phyloP scores from a whole-genome alignment of 2,113 vertebrate genomes.

The Thermophis baileyi region DNA sequence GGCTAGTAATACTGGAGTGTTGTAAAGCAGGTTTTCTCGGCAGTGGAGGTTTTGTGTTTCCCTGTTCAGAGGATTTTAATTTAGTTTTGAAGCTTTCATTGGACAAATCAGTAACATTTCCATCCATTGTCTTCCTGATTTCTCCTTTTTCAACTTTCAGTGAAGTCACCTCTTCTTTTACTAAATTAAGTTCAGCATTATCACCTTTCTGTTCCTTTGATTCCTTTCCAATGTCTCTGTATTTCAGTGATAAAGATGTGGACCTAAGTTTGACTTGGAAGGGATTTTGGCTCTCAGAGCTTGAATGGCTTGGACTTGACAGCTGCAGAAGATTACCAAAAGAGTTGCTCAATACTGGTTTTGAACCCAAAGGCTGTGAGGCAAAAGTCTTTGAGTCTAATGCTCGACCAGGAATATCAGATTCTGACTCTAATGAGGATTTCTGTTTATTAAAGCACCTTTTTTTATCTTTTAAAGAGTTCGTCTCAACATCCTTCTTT shows the following conservation, averaged over 20 bases:
- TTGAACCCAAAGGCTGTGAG: constrained; percentile 4
- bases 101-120: constrained; percentile 37
- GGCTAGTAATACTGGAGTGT: constrained; percentile 41
- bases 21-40: constrained; percentile 69
- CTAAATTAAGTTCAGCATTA: constrained; percentile 67
- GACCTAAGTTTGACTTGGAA: constrained; percentile 88
- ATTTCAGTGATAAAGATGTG: constrained; percentile 78
- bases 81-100: constrained; percentile 61
- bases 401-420: constrained; percentile 20
- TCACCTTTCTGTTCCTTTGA: constrained; percentile 64
- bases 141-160: constrained; percentile 57
- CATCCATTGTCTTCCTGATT: not conserved
- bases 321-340: constrained; percentile 27
- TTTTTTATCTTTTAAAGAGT: constrained; percentile 21
- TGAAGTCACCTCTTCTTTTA: constrained; percentile 46
- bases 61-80: constrained; percentile 62
- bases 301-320: not conserved
- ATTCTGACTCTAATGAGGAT: constrained; percentile 20
- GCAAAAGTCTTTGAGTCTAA: constrained; percentile 21
- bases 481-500: constrained; percentile 55
- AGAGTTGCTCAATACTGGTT: constrained; percentile 41
- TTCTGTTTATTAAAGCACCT: constrained; percentile 32
- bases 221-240: constrained; percentile 60
- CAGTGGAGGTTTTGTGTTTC: constrained; percentile 67
- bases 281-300: constrained; percentile 65